Percentiles rank a stretch among this genome's conserved stretches.
These are phyloP conservation scores for Andrena marginata DNA, from an alignment of 2,888 invertebrate genomes.

Conservation along the genomic window DNA sequence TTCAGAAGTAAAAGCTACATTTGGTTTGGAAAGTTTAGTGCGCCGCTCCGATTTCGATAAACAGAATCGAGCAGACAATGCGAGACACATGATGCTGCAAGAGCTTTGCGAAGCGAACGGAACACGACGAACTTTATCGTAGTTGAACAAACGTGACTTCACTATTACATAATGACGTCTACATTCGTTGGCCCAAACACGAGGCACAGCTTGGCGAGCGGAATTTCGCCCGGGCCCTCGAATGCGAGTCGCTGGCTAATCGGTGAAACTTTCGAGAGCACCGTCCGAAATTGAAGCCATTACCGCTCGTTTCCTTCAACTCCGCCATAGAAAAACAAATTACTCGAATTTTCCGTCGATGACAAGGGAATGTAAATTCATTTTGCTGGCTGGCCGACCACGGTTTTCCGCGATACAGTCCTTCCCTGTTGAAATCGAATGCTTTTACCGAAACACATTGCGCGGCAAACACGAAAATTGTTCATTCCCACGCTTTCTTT, in stretches of 20 bases:
- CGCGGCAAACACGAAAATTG: not conserved
- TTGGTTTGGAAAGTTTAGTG: not conserved
- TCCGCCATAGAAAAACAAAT: constrained; percentile 11
- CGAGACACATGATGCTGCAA: not conserved
- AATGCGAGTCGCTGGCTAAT: constrained; percentile 30
- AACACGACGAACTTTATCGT: constrained; percentile 1
- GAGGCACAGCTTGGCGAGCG: not conserved
- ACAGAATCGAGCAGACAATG: not conserved
- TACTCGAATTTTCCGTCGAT: constrained; percentile 16
- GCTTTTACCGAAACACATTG: not conserved
- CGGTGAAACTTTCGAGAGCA: constrained; percentile 38
- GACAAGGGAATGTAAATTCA: constrained; percentile 34
- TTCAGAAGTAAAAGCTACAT: not conserved
- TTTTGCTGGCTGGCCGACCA: not conserved
- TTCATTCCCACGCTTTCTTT: not conserved
- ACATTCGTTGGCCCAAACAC: constrained; percentile 10
- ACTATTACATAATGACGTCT: constrained; percentile 24
- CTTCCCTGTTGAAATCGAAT: not conserved
- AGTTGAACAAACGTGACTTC: constrained; percentile 13
- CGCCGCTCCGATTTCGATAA: constrained; percentile 9
- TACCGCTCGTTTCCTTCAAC: constrained; percentile 22
- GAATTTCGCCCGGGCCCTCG: not conserved
- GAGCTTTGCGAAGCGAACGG: not conserved
- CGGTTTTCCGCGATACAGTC: not conserved
- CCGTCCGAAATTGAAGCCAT: constrained; percentile 35